Evolutionary conservation across 1,140 invertebrate species (phyloP).

Genomic region (Tetramorium simillimum): DNA sequence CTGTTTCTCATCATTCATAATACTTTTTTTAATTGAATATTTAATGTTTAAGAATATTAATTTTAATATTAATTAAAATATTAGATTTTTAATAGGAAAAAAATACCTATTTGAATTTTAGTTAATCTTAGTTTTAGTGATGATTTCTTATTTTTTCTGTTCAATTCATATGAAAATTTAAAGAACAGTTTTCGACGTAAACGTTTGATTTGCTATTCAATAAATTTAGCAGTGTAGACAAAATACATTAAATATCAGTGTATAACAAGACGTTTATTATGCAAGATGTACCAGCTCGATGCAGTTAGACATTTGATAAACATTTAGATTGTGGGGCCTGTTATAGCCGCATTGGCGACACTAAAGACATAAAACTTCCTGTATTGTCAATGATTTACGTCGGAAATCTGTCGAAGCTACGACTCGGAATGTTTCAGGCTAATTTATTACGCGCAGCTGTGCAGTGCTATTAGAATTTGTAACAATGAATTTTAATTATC

Average conservation of each 20-base stretch:
- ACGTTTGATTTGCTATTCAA: conserved; percentile 8
- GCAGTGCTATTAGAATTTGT: not conserved
- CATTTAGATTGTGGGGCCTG: conserved; percentile 74
- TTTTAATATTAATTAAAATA: not conserved
- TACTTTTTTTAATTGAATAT: not conserved
- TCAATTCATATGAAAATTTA: not conserved
- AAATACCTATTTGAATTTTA: not conserved
- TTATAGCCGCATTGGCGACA: conserved; percentile 77
- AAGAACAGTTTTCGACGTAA: not conserved
- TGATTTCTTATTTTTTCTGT: not conserved
- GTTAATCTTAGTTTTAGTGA: not conserved
- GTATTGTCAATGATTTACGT: conserved; percentile 64
- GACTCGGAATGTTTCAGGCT: conserved; percentile 11
- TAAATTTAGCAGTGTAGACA: not conserved
- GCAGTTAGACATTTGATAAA: conserved; percentile 68
- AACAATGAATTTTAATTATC: not conserved
- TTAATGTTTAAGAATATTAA: conserved; percentile 5
- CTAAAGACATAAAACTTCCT: conserved; percentile 71
- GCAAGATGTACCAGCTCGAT: not conserved
- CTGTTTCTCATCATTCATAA: not conserved
- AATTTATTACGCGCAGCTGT: conserved; percentile 30
- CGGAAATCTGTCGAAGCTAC: conserved; percentile 32
- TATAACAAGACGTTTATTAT: conserved; percentile 28
- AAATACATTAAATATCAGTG: not conserved
- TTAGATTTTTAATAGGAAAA: not conserved